Evolutionary conservation across 2,113 vertebrate species (phyloP), one percentile per base, ranked within the genome.

Genomic region (Pontoporia blainvillei): DNA sequence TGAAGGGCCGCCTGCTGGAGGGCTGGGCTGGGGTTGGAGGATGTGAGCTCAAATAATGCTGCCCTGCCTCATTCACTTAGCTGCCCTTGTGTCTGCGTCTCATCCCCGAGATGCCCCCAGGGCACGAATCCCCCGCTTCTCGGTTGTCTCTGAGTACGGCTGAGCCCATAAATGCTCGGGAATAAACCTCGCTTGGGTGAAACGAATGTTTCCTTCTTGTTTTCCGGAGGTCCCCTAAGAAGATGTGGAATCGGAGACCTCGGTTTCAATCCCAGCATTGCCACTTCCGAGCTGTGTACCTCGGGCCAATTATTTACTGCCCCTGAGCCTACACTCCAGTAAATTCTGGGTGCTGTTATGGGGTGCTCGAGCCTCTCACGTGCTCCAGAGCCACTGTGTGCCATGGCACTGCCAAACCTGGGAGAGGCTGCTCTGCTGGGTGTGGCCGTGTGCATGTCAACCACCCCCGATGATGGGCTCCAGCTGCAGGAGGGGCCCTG

Each of bases 151-250:
- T 57, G 46, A 62, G 25, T 6, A 6, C 4, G 86, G 75, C n/a
- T 46, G 66, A 17, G 34, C 54, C 9, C 46, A 1, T 41, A 46
- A 4, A 62, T 20, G 59, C 64, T 41, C 7, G 3, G 17, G 46
- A 96, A 95, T 95, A 98, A 96, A 97, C 20, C 17, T 57, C 23
- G 2, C 59, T 27, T 57, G 79, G 46, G 75, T 49, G 64, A 92
- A 86, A 66, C 2, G 44, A 49, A 29, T 17, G 13, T 29, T 21
- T 84, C 46, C 69, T 41, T 92, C 39, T 39, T 64, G 23, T 41
- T 27, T 82, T n/a, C 83, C 34, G 14, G 90, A 67, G 46, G 17
- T 18, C 15, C 36, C 84, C 54, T 6, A 62, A 41, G 87, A 31
- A 39, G 36, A 7, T 0, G 5, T 31, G 39, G 83, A 3, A 0